Conservation (phyloP, 2,888 invertebrate genomes). For the Chrysotoxum bicinctum region DNA sequence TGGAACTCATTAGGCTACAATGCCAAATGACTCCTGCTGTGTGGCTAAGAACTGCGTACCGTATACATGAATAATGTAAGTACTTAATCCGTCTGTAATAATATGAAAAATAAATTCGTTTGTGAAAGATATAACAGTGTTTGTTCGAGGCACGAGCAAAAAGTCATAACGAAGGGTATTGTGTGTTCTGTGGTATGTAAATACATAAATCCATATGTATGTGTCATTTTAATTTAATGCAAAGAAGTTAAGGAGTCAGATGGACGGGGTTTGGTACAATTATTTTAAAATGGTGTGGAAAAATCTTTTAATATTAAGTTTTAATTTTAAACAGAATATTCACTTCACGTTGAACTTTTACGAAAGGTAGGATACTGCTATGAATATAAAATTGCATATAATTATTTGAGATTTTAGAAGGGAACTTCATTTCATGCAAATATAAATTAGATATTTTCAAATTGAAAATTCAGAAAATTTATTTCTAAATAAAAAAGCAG, state of each 20-base stretch:
- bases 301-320: not conserved
- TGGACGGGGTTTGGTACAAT: not conserved
- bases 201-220: constrained; percentile 20
- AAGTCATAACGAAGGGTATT: constrained; percentile 22
- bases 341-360: not conserved
- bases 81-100: constrained; percentile 33
- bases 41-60: constrained; percentile 22
- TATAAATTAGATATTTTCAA: not conserved
- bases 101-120: constrained; percentile 37
- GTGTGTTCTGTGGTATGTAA: constrained; percentile 7
- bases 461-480: not conserved
- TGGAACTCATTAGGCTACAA: constrained; percentile 42
- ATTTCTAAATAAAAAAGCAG: not conserved
- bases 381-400: not conserved
- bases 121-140: constrained; percentile 14
- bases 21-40: constrained; percentile 45
- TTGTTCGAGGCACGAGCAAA: constrained; percentile 11
- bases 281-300: constrained; percentile 17
- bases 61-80: constrained; percentile 25
- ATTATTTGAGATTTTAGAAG: not conserved
- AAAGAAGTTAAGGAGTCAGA: constrained; percentile 1
- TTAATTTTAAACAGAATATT: constrained; percentile 14
- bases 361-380: not conserved
- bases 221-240: constrained; percentile 8
- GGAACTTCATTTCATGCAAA: not conserved